These are phyloP conservation scores for Potamarius usumacintae DNA, from an alignment of 2,113 vertebrate genomes.

Conservation along the genomic window DNA sequence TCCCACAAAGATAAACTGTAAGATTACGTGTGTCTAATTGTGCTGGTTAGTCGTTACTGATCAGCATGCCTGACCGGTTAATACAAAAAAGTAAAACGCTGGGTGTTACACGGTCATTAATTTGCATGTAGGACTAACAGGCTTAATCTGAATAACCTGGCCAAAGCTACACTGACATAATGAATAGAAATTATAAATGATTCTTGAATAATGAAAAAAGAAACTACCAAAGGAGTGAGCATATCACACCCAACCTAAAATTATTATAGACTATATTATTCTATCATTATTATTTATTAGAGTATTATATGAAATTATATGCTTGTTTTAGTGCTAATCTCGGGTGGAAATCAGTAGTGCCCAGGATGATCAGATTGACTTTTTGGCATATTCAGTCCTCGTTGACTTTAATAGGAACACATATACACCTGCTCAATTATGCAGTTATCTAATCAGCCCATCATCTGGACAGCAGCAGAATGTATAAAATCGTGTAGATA, in stretches of 20 bases:
- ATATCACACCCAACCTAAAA: background rate
- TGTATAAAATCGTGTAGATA: background rate
- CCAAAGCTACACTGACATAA: background rate
- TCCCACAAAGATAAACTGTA: background rate
- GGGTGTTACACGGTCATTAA: background rate
- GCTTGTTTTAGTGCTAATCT: background rate
- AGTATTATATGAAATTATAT: background rate
- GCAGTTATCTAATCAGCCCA: background rate
- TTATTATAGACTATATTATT: background rate
- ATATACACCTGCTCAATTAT: background rate
- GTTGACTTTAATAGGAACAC: background rate
- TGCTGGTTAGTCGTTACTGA: background rate
- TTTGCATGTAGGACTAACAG: background rate
- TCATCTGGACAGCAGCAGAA: background rate
- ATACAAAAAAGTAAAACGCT: background rate
- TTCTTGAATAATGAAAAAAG: background rate
- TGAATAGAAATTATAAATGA: background rate
- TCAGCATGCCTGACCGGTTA: constrained; percentile 13
- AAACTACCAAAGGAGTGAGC: background rate
- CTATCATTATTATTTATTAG: background rate
- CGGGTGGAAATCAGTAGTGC: background rate
- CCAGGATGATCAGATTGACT: background rate
- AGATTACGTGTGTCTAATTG: background rate
- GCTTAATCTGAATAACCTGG: background rate
- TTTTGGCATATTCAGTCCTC: background rate